Conservation (phyloP, 2,113 vertebrate genomes). For the Stigmatopora nigra region DNA sequence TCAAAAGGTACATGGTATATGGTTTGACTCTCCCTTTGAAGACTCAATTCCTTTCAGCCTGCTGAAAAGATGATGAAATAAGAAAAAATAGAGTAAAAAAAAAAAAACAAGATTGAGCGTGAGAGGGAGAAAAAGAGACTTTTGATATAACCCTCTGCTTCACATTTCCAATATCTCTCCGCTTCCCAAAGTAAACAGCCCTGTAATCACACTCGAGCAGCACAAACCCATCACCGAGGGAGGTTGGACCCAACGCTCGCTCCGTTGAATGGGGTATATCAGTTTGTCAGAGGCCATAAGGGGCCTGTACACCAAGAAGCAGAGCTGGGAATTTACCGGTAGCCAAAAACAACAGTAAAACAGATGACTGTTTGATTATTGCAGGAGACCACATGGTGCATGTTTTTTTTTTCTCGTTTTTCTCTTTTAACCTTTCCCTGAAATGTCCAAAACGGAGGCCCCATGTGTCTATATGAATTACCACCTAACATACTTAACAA, state of each 20-base stretch:
- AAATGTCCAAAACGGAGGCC: conserved; percentile 35
- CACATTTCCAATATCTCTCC: conserved; percentile 8
- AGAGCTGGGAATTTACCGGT: conserved; percentile 51
- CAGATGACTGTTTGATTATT: conserved; percentile 81
- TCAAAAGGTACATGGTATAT: too few relatives aligned
- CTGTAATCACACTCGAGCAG: conserved; percentile 72
- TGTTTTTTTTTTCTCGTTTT: conserved; percentile 13
- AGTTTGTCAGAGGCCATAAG: conserved; percentile 63
- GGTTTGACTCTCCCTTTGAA: not conserved
- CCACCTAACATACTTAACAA: conserved; percentile 45
- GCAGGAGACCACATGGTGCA: conserved; percentile 54
- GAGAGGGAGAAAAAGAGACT: not conserved
- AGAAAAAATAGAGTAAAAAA: not conserved
- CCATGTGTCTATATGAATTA: conserved; percentile 44
- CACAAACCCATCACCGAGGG: conserved; percentile 72
- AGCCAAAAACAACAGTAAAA: conserved; percentile 74
- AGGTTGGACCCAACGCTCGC: conserved; percentile 45
- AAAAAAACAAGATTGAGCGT: not conserved
- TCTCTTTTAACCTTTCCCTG: conserved; percentile 15
- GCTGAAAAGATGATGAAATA: not conserved
- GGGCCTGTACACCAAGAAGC: conserved; percentile 53
- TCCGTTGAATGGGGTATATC: conserved; percentile 59
- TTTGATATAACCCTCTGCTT: not conserved
- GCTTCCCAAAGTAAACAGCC: conserved; percentile 73
- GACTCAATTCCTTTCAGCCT: not conserved